A percentile compares a stretch with the other conserved stretches of the same genome.
These are phyloP conservation scores for Echinometra lucunter DNA, from an alignment of 53 echinoderm and acorn worm genomes.

Conservation along the genomic window DNA sequence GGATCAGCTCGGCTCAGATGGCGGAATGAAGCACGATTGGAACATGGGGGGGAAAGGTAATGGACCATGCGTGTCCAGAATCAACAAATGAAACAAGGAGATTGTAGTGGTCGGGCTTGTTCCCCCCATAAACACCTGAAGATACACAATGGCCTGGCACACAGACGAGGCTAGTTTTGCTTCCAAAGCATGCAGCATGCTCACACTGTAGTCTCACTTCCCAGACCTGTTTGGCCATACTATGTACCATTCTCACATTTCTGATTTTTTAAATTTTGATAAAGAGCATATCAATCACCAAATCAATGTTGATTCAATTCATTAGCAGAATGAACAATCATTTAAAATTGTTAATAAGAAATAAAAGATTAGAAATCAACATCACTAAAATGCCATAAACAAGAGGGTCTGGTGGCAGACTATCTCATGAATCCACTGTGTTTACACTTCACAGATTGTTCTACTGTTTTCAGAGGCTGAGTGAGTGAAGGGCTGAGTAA, in stretches of 20 bases:
- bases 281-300: background rate
- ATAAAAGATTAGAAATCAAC: background rate
- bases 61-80: slow-evolving; percentile 55
- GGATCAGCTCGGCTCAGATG: slow-evolving; percentile 5
- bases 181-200: slow-evolving; percentile 5
- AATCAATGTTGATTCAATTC: background rate
- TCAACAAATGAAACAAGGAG: slow-evolving; percentile 44
- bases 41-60: background rate
- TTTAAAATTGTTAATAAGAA: background rate
- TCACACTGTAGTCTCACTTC: background rate
- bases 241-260: background rate
- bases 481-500: slow-evolving; percentile 18
- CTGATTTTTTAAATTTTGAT: background rate
- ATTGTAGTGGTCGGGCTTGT: background rate
- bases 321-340: background rate
- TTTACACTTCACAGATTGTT: slow-evolving; percentile 47
- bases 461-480: slow-evolving; percentile 40
- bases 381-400: background rate
- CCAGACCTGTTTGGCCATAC: background rate
- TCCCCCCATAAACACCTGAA: slow-evolving; percentile 25
- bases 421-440: background rate
- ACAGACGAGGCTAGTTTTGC: background rate
- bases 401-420: background rate
- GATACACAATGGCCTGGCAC: slow-evolving; percentile 1
- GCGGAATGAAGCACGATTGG: background rate